Conservation (phyloP, 2,797 vertebrate genomes). For the Cynopterus sphinx region DNA sequence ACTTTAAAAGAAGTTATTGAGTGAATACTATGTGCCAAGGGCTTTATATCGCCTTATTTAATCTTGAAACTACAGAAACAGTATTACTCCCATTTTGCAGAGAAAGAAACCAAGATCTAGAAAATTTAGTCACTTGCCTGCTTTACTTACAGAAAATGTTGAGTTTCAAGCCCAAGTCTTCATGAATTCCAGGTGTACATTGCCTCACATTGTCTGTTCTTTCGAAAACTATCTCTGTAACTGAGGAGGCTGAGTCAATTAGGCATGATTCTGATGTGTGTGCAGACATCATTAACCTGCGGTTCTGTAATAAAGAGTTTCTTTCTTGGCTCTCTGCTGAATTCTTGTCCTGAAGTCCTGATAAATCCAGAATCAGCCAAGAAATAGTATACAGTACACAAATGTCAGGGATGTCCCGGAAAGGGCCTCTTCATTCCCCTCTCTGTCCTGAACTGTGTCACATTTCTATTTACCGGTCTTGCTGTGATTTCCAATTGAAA, state of each 20-base stretch:
- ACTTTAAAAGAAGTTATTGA: conserved; percentile 42
- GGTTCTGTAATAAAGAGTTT: not conserved
- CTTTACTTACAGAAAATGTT: not conserved
- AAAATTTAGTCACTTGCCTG: not conserved
- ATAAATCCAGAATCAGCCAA: not conserved
- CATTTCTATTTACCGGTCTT: not conserved
- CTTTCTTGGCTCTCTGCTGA: not conserved
- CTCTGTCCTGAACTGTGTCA: not conserved
- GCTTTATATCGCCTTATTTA: conserved; percentile 36
- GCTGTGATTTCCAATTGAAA: not conserved
- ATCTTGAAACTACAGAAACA: not conserved
- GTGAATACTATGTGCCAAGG: conserved; percentile 40
- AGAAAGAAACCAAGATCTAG: conserved; percentile 15
- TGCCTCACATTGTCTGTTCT: accelerated
- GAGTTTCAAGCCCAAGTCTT: not conserved
- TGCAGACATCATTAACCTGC: not conserved
- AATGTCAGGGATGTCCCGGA: too few relatives aligned
- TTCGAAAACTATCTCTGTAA: not conserved
- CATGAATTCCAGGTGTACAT: not conserved
- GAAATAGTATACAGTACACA: not conserved
- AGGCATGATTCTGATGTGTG: not conserved
- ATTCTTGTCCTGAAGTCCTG: not conserved
- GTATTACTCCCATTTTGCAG: conserved; percentile 4
- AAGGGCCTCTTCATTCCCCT: not conserved
- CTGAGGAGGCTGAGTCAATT: not conserved